Conservation (phyloP, 64 coral and sea anemone species). For the Montipora foliosa region DNA sequence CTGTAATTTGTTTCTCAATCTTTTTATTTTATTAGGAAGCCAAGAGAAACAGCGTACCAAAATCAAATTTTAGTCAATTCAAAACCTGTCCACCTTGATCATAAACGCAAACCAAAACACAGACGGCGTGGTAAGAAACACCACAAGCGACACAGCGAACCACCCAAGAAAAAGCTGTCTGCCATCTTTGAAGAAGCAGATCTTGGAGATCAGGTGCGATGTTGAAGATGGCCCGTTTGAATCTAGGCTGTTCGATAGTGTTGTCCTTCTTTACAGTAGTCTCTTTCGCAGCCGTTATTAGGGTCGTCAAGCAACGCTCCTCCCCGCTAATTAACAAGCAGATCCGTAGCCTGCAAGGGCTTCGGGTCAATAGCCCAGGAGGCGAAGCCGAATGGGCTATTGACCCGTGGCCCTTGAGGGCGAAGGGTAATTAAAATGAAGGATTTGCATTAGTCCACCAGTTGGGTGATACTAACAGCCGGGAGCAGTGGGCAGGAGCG, state of each 20-base stretch:
- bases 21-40: conserved; percentile 1
- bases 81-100: conserved; percentile 21
- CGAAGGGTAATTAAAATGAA: too few relatives aligned
- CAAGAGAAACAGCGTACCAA: conserved; percentile 37
- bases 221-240: background rate
- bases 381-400: too few relatives aligned
- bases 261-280: background rate
- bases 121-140: conserved; percentile 47
- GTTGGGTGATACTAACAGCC: too few relatives aligned
- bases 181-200: conserved; percentile 64
- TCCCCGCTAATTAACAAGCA: too few relatives aligned
- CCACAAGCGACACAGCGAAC: conserved; percentile 4
- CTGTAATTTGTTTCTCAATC: background rate
- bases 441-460: too few relatives aligned
- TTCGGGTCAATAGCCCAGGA: too few relatives aligned
- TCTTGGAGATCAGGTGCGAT: conserved; percentile 18
- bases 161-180: conserved; percentile 67
- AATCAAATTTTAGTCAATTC: conserved; percentile 46
- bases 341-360: too few relatives aligned
- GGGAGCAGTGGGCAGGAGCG: too few relatives aligned
- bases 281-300: too few relatives aligned
- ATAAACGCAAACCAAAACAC: conserved; percentile 52
- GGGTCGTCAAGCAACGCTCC: too few relatives aligned
- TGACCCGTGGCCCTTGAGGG: too few relatives aligned
- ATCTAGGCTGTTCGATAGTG: background rate